Evolutionary conservation across 2,888 invertebrate species (phyloP).

Genomic region (Deroplatys truncata): DNA sequence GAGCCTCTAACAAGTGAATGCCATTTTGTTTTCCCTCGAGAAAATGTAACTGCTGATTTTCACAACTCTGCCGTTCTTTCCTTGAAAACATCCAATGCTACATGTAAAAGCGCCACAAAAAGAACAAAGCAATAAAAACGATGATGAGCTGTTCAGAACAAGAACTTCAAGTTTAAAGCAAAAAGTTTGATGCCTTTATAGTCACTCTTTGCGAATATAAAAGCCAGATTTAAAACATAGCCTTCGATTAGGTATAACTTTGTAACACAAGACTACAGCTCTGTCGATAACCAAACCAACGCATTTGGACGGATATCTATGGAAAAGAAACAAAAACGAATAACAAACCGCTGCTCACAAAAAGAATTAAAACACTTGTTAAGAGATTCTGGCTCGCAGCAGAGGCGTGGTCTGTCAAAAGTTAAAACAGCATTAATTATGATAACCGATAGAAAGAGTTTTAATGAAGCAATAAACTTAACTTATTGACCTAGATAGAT

Average conservation of each 20-base stretch:
- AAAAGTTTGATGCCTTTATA: neutral
- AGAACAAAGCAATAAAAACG: no score
- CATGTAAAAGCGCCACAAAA: no score
- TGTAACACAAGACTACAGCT: neutral
- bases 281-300: neutral
- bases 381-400: neutral
- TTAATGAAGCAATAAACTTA: neutral
- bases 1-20: no score
- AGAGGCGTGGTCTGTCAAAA: neutral
- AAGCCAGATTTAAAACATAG: neutral
- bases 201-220: neutral
- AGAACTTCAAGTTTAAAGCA: neutral
- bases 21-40: no score
- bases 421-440: neutral
- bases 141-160: neutral
- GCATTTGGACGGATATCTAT: neutral
- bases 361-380: neutral
- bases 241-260: no score
- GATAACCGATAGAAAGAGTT: neutral
- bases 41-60: no score
- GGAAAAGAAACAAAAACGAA: neutral
- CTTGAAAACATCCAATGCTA: no score
- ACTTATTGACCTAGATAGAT: neutral
- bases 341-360: neutral
- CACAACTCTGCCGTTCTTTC: no score